Conservation (phyloP, 1,140 invertebrate species). For the Zaprionus camerounensis region DNA sequence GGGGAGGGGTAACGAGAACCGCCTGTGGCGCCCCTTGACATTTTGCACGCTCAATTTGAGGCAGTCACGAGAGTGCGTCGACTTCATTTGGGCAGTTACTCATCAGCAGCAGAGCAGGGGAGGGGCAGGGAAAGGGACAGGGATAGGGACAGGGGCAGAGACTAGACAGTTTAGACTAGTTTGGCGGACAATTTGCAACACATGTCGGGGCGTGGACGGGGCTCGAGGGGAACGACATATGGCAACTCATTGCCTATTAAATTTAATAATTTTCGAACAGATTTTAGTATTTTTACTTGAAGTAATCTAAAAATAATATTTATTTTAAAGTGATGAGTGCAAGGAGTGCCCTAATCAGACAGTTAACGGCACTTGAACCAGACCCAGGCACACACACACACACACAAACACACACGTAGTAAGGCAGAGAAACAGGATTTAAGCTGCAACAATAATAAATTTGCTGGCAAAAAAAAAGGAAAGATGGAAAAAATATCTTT, state of each 20-base stretch:
- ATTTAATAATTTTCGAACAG: slow-evolving; percentile 61
- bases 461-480: slow-evolving; percentile 52
- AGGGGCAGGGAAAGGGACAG: background rate
- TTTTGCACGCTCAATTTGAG: slow-evolving; percentile 76
- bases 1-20: slow-evolving; percentile 2
- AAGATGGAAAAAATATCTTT: slow-evolving; percentile 58
- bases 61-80: slow-evolving; percentile 64
- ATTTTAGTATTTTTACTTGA: slow-evolving; percentile 51
- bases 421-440: slow-evolving; percentile 66
- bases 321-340: slow-evolving; percentile 73
- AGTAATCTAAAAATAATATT: slow-evolving; percentile 82
- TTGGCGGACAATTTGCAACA: slow-evolving; percentile 48
- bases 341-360: slow-evolving; percentile 78
- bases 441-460: slow-evolving; percentile 81
- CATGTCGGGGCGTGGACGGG: slow-evolving; percentile 43
- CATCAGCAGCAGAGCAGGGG: background rate
- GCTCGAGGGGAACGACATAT: slow-evolving; percentile 42
- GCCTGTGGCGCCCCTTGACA: slow-evolving; percentile 37
- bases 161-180: slow-evolving; percentile 23
- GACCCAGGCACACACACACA: slow-evolving; percentile 32
- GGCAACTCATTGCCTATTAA: slow-evolving; percentile 67
- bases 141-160: slow-evolving; percentile 2
- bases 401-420: slow-evolving; percentile 25
- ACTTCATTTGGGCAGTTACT: slow-evolving; percentile 21
- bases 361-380: slow-evolving; percentile 65